Percentiles rank a stretch among this genome's conserved stretches.
phyloP scores from a whole-genome alignment of 1,140 invertebrate genomes.

The Drosophila tani region DNA sequence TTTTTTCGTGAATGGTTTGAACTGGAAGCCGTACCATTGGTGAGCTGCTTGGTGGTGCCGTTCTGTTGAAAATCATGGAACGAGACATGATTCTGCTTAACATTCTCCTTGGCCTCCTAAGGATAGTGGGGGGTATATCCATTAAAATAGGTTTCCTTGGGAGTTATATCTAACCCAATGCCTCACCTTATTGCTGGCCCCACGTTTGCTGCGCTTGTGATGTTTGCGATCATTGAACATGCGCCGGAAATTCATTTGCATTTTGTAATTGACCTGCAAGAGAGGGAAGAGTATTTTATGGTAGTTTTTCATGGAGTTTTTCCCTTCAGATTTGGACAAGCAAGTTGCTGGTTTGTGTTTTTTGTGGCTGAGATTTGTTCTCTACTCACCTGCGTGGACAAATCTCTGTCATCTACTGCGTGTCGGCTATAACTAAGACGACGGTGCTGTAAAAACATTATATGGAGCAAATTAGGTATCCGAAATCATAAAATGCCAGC shows the following conservation, averaged over 20 bases:
- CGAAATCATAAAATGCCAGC: constrained; percentile 52
- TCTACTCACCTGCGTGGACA: constrained; percentile 89
- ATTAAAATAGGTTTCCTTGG: constrained; percentile 20
- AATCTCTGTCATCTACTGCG: constrained; percentile 94
- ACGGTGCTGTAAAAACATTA: constrained; percentile 89
- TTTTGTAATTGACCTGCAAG: constrained; percentile 93
- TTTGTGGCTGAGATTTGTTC: constrained; percentile 20
- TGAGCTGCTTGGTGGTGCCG: constrained; percentile 93
- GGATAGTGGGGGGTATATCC: not conserved
- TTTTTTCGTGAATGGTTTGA: constrained; percentile 84
- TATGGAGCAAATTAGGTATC: constrained; percentile 62
- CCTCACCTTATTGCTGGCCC: constrained; percentile 89
- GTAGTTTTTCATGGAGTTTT: not conserved
- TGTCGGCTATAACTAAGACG: constrained; percentile 95
- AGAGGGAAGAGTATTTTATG: constrained; percentile 2
- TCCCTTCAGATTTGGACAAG: not conserved
- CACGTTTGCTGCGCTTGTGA: constrained; percentile 92
- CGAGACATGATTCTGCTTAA: constrained; percentile 93
- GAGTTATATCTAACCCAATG: not conserved
- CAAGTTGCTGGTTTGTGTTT: constrained; percentile 5
- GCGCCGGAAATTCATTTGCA: constrained; percentile 95
- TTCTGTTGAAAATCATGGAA: constrained; percentile 95
- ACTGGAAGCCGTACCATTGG: constrained; percentile 91
- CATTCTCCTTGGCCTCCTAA: constrained; percentile 85
- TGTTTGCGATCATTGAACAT: constrained; percentile 92